Base-by-base conservation (phyloP, 92 coral and sea anemone genomes). In the Phenganax marumi region DNA sequence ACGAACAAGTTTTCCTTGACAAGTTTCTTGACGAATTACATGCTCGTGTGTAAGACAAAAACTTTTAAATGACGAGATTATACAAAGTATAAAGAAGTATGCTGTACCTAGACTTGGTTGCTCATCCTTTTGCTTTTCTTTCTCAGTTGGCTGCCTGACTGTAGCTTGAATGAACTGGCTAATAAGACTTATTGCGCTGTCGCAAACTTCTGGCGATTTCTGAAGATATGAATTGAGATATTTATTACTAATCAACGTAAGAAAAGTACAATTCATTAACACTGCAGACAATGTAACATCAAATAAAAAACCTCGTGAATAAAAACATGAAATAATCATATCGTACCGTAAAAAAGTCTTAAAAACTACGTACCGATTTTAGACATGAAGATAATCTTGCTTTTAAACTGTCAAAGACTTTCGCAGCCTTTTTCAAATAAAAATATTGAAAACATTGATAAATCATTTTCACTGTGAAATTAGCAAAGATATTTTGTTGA, bases 111-210 rank as follows among this genome's bases (percentile, higher is more conserved):
- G 49, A 61, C 73, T 60, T 48, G 83, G 83, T 60, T 78, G 83
- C 49, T 78, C 83, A 58, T 78, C 73, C 47, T 78, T 78, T 19
- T 78, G 71, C 19, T 50, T 78, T 62, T 78, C 83, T 63, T 78
- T 43, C 26, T 43, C 52, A 0, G 83, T 78, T 17, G 83, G 83
- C n/a, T 48, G 58, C 25, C 71, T 61, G 0, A 78, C 83, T 6
- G 83, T 78, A 8, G 83, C 18, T 62, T 61, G 71, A 24, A 78
- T 62, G 52, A 61, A 78, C 25, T 78, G 83, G 19, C 66, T 65
- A 0, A 78, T 47, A 25, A 78, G 83, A 48, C 83, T 62, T 14
- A 62, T 47, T 18, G 83, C 83, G 26, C 83, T 78, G 58, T 61
- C 58, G 47, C 83, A 78, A 63, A 78, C 58, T 50, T 78, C 83